phyloP scores from a whole-genome alignment of 2,797 vertebrate species.

The Nyctibius grandis region DNA sequence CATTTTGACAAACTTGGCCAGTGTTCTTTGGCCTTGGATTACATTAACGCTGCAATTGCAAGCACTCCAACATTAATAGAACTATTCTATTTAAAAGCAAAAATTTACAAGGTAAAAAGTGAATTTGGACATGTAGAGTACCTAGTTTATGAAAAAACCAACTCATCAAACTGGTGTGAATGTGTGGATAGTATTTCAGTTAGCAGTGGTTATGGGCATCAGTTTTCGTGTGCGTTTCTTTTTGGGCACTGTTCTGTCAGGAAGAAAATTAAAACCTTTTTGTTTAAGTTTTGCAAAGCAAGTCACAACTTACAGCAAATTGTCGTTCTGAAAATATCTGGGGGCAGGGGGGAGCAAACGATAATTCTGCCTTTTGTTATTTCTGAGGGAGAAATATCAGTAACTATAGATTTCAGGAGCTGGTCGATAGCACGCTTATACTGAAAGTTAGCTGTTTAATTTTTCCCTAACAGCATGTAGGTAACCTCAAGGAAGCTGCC shows the following conservation, averaged over 20 bases:
- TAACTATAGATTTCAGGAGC: neutral
- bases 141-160: neutral
- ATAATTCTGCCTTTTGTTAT: neutral
- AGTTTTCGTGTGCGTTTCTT: neutral
- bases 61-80: slow-evolving; percentile 81
- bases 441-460: neutral
- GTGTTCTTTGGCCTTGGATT: slow-evolving; percentile 78
- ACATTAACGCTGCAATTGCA: slow-evolving; percentile 77
- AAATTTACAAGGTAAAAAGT: slow-evolving; percentile 80
- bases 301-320: neutral
- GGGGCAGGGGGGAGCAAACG: neutral
- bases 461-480: slow-evolving; percentile 70
- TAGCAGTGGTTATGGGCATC: neutral
- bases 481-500: slow-evolving; percentile 77
- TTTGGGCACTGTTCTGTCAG: neutral
- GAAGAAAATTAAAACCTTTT: neutral
- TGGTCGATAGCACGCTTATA: neutral
- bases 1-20: slow-evolving; percentile 81
- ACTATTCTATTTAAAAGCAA: slow-evolving; percentile 80
- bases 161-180: neutral
- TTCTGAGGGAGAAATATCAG: neutral
- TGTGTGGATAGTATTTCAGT: neutral
- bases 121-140: neutral
- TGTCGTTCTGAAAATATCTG: neutral
- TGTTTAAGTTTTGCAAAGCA: neutral